Conservation (phyloP, 2,888 invertebrate genomes). For the Antitype chi region DNA sequence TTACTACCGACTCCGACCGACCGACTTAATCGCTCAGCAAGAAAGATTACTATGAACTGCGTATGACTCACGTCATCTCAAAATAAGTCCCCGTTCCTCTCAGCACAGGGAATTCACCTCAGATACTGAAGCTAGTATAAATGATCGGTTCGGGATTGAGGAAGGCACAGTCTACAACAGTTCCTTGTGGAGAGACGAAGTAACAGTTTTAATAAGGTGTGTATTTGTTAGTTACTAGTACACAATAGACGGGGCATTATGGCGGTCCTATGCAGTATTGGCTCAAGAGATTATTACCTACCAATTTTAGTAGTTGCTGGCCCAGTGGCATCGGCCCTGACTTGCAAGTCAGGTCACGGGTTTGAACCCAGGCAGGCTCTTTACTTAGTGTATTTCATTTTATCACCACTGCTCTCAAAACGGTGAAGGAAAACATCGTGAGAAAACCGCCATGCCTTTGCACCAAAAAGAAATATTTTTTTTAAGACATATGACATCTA, state of each 20-base stretch:
- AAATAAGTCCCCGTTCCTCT: constrained; percentile 24
- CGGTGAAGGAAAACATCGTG: too few species aligned
- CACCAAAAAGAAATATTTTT: too few species aligned
- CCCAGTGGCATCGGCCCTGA: too few species aligned
- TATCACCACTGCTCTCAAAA: too few species aligned
- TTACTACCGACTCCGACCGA: too few species aligned
- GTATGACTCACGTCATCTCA: constrained; percentile 11
- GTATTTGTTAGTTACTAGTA: background rate
- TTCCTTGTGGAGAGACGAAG: constrained; percentile 29
- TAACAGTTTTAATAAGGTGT: constrained; percentile 17
- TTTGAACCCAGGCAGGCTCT: too few species aligned
- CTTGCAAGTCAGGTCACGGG: too few species aligned
- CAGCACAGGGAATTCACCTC: constrained; percentile 53
- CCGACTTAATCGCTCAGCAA: background rate
- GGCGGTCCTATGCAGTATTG: background rate
- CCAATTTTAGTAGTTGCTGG: too few species aligned
- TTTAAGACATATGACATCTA: too few species aligned
- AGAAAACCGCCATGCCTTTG: too few species aligned
- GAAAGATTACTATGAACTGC: background rate
- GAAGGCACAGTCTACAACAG: constrained; percentile 34
- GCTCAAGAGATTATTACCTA: background rate
- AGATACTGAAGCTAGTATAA: constrained; percentile 41
- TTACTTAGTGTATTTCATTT: too few species aligned
- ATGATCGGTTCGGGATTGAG: constrained; percentile 10
- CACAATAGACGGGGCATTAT: background rate